These are phyloP conservation scores for Perdita meconis DNA, from an alignment of 2,888 invertebrate species.

Conservation along the genomic window DNA sequence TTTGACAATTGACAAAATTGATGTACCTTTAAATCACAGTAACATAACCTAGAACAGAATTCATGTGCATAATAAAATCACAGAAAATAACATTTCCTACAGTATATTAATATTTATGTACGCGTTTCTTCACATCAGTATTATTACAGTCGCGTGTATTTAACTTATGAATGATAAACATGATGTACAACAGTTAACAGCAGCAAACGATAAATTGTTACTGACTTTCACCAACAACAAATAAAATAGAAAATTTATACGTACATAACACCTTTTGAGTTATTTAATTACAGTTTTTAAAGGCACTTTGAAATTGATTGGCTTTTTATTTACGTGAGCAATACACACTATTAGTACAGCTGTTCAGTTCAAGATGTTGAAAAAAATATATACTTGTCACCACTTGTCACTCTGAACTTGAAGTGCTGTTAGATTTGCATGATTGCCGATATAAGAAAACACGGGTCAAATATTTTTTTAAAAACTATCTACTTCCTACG, in stretches of 20 bases:
- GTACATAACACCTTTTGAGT: neutral
- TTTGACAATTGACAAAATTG: conserved; percentile 36
- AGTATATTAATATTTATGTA: neutral
- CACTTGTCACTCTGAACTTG: too few relatives aligned
- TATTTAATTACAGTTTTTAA: neutral
- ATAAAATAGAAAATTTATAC: neutral
- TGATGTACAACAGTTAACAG: neutral
- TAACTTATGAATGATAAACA: neutral
- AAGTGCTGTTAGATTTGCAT: too few relatives aligned
- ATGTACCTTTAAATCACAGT: conserved; percentile 9
- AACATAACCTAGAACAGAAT: conserved; percentile 48
- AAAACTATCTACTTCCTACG: too few relatives aligned
- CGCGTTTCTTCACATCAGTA: neutral
- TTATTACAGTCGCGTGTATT: neutral
- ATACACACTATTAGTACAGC: too few relatives aligned
- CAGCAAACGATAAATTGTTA: neutral
- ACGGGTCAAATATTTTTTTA: too few relatives aligned
- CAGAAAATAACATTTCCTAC: neutral
- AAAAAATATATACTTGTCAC: too few relatives aligned
- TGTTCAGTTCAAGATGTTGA: too few relatives aligned
- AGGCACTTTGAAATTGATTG: too few relatives aligned
- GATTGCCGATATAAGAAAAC: too few relatives aligned
- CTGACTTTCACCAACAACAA: neutral
- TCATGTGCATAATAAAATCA: neutral
- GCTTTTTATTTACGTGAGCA: too few relatives aligned